Evolutionary conservation across 2,888 invertebrate genomes (phyloP), one percentile per base, ranked within the genome.

Genomic region (Merodon equestris): DNA sequence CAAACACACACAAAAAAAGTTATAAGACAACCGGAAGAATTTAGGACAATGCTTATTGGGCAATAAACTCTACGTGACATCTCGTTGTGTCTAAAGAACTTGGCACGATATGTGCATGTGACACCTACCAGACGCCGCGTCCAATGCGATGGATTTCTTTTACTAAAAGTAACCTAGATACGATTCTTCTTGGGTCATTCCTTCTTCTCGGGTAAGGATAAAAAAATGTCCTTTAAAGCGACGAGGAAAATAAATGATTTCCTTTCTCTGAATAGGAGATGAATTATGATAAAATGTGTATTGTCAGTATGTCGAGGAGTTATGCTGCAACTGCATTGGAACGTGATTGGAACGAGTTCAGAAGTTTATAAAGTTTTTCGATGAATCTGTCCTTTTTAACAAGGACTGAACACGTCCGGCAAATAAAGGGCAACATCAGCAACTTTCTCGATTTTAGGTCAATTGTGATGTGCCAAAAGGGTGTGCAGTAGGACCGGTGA

Each of bases 31-130:
- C 50, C 63, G 79, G 74, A 79, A 70, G 68, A 79, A 74, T 79
- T 79, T 79, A 68, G 79, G 74, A 79, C 72, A 79, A 68, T 58
- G 74, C 79, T 79, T 79, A 79, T 79, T 79, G 79, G 79, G 79
- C 79, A 79, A 79, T 79, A 79, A 79, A 79, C 79, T 79, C 68
- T 68, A 79, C 74, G 79, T 79, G 79, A 79, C 79, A 74, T 64
- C 50, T 74, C 64, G 63, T 74, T 74, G 68, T 68, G 74, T 79
- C 72, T 72, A 57, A 68, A 36, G 68, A 19, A 58, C 63, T 79
- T 79, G 79, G 79, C 79, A 70, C 66, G 34, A 44, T 57, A 51
- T 67, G 63, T 77, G 77, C 73, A 63, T 63, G 66, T 72, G 77
- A 72, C 76, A 77, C 67, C 66, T 77, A 54, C 12, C 27, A 40